Conservation (phyloP, 2,888 invertebrate genomes). For the Anthrax anthrax region DNA sequence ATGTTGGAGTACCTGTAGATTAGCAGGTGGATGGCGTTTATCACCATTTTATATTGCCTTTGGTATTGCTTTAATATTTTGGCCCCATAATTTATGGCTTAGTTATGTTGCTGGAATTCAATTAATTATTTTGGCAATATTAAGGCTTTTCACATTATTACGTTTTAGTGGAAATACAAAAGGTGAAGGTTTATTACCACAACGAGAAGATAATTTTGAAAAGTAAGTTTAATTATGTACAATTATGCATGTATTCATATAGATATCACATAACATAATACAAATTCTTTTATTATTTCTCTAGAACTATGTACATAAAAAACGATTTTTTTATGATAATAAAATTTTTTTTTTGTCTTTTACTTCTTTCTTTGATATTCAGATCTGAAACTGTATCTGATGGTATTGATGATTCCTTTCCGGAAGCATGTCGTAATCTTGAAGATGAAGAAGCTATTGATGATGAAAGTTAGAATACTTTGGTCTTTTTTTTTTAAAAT, state of each 20-base stretch:
- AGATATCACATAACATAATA: no score
- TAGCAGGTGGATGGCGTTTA: constrained; percentile 28
- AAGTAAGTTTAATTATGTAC: constrained; percentile 18
- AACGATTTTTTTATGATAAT: no score
- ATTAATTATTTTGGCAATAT: constrained; percentile 33
- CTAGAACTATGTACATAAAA: no score
- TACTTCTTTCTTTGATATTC: no score
- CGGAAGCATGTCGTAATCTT: constrained; percentile 22
- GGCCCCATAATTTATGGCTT: constrained; percentile 37
- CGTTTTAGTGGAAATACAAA: constrained; percentile 22
- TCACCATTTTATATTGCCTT: constrained; percentile 26
- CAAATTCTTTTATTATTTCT: background rate
- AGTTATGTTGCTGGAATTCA: constrained; percentile 38
- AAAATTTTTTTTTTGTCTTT: background rate
- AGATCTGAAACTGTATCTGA: constrained; percentile 24
- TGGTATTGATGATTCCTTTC: constrained; percentile 25
- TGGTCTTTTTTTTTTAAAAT: background rate
- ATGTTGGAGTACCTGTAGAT: constrained; percentile 24
- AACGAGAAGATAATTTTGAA: constrained; percentile 27
- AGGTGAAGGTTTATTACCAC: constrained; percentile 29
- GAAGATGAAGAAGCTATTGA: constrained; percentile 28
- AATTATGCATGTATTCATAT: no score
- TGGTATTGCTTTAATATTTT: constrained; percentile 26
- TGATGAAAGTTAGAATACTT: constrained; percentile 24
- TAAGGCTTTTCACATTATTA: constrained; percentile 31